Conservation (phyloP, 2,888 invertebrate species). For the Spialia ferax region DNA sequence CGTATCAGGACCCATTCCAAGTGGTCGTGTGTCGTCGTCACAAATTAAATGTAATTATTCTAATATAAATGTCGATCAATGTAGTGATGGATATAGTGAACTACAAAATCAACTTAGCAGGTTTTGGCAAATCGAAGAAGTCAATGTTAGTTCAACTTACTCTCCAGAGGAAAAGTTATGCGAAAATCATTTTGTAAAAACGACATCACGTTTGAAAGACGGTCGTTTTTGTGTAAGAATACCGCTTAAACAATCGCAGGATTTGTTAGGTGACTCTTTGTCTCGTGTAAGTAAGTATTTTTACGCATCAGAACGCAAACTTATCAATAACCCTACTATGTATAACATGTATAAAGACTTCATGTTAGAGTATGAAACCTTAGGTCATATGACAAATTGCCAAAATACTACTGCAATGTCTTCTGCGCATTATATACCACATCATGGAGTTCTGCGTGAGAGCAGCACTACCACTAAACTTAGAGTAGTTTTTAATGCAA, state of each 20-base stretch:
- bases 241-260: slow-evolving; percentile 33
- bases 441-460: slow-evolving; percentile 26
- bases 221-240: slow-evolving; percentile 41
- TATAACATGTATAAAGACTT: slow-evolving; percentile 40
- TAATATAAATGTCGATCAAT: background rate
- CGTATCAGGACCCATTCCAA: slow-evolving; percentile 43
- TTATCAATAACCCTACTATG: slow-evolving; percentile 25
- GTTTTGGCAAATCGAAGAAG: slow-evolving; percentile 32
- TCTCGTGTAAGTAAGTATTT: slow-evolving; percentile 40
- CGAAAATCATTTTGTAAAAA: slow-evolving; percentile 37
- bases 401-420: background rate
- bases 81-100: slow-evolving; percentile 1
- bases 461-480: slow-evolving; percentile 18
- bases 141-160: slow-evolving; percentile 7
- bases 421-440: slow-evolving; percentile 17
- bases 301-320: slow-evolving; percentile 37
- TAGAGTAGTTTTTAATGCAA: slow-evolving; percentile 37
- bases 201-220: slow-evolving; percentile 27
- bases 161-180: slow-evolving; percentile 16
- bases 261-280: slow-evolving; percentile 42
- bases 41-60: slow-evolving; percentile 11
- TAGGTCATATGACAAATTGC: slow-evolving; percentile 40
- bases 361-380: slow-evolving; percentile 39
- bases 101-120: slow-evolving; percentile 21
- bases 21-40: slow-evolving; percentile 8